Percentiles rank a stretch among this genome's conserved stretches.
Evolutionary conservation across 2,888 invertebrate species (phyloP).

Genomic region (Exephanes ischioxanthus): DNA sequence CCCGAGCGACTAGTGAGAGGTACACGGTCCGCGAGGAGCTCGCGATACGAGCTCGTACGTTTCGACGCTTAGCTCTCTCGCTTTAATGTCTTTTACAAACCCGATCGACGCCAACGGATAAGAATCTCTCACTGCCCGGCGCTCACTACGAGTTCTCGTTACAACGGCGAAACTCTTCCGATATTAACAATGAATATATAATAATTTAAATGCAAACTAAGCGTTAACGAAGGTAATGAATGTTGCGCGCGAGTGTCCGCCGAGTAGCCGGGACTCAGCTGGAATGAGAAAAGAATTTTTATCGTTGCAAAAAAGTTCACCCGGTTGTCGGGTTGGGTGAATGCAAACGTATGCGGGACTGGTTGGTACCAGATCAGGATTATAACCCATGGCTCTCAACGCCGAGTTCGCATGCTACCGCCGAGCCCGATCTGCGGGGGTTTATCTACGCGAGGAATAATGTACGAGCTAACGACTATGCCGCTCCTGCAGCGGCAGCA

Average conservation of each 20-base stretch:
- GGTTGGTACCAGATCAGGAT: not conserved
- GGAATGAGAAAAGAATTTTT: conserved; percentile 35
- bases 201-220: conserved; percentile 54
- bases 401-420: conserved; percentile 18
- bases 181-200: conserved; percentile 26
- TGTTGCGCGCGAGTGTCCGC: not conserved
- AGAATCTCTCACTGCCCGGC: no score
- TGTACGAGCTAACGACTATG: conserved; percentile 29
- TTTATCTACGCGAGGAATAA: conserved; percentile 38
- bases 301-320: conserved; percentile 25
- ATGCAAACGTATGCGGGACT: conserved; percentile 3
- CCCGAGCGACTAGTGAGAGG: not conserved
- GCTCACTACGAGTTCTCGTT: not conserved
- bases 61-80: no score
- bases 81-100: not conserved
- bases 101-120: not conserved
- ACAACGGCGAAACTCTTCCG: not conserved
- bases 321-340: conserved; percentile 9
- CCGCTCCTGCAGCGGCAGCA: not conserved
- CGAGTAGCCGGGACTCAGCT: conserved; percentile 39
- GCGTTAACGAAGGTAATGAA: conserved; percentile 17
- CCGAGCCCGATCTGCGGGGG: conserved; percentile 13
- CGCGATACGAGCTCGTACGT: no score
- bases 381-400: conserved; percentile 4
- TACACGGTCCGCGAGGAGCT: not conserved